Evolutionary conservation across 1,140 invertebrate genomes (phyloP).

Genomic region (Drosophila busckii): DNA sequence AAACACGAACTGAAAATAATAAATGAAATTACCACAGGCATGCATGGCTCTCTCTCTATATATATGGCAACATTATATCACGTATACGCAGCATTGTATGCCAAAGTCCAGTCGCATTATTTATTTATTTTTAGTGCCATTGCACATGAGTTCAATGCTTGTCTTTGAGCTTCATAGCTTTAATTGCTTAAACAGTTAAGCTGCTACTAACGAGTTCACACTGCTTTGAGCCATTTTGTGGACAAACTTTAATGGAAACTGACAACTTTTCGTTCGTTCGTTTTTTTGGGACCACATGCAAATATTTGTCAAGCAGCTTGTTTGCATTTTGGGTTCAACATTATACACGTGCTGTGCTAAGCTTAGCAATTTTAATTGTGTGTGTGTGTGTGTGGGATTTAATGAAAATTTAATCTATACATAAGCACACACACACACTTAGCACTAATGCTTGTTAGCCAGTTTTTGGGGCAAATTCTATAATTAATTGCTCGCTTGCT

Average conservation of each 20-base stretch:
- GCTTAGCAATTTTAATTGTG: constrained; percentile 2
- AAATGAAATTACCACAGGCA: constrained; percentile 10
- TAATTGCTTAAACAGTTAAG: too few relatives aligned
- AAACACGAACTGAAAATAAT: not conserved
- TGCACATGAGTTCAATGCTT: too few relatives aligned
- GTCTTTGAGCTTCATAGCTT: too few relatives aligned
- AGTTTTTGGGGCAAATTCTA: constrained; percentile 31
- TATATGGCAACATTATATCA: constrained; percentile 33
- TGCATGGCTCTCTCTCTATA: constrained; percentile 1
- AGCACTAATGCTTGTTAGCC: constrained; percentile 58
- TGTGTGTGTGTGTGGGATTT: constrained; percentile 20
- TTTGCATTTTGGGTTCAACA: constrained; percentile 43
- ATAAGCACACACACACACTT: constrained; percentile 17
- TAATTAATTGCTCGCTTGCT: constrained; percentile 28
- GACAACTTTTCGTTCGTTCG: constrained; percentile 42
- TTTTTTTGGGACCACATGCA: too few relatives aligned
- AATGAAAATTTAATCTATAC: constrained; percentile 33
- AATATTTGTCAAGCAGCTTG: constrained; percentile 55
- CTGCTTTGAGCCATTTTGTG: constrained; percentile 10
- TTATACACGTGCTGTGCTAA: constrained; percentile 19
- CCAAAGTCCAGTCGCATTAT: constrained; percentile 43
- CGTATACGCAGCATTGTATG: constrained; percentile 53
- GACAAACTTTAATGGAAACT: constrained; percentile 25
- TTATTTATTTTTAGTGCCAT: constrained; percentile 53
- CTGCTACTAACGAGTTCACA: too few relatives aligned